A percentile compares a stretch with the other conserved stretches of the same genome.
phyloP scores from a whole-genome alignment of 2,113 vertebrate species.

The Muntiacus muntjak region DNA sequence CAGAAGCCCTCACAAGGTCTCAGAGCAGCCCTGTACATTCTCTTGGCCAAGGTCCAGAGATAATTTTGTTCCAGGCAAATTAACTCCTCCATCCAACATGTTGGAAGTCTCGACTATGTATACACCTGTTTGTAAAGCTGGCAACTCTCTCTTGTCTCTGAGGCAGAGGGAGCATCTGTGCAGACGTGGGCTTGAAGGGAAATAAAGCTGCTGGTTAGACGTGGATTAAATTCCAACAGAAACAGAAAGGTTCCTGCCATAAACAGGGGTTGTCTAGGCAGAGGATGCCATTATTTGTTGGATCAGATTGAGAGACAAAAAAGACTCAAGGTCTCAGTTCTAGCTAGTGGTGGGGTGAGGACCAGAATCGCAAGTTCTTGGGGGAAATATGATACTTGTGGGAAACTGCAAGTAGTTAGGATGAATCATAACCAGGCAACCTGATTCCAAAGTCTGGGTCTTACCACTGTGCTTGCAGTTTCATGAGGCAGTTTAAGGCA shows the following conservation, averaged over 20 bases:
- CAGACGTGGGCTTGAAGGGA: not conserved
- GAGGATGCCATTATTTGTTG: not conserved
- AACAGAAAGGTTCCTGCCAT: not conserved
- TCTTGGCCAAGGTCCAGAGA: not conserved
- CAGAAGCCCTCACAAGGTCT: not conserved
- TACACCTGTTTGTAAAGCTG: not conserved
- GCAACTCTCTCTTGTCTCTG: not conserved
- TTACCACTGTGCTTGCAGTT: not conserved
- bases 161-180: not conserved
- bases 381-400: not conserved
- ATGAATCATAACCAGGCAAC: not conserved
- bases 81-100: not conserved
- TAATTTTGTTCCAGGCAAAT: not conserved
- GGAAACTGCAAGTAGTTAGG: not conserved
- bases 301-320: not conserved
- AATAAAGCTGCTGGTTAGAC: not conserved
- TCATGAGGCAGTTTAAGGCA: not conserved
- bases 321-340: not conserved
- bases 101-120: not conserved
- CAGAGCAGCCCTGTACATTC: not conserved
- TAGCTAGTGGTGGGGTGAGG: too few relatives aligned
- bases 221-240: slow-evolving; percentile 14
- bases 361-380: not conserved
- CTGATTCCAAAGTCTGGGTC: not conserved
- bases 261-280: not conserved